Conservation (phyloP, 2,888 invertebrate species). For the Latheticus oryzae region DNA sequence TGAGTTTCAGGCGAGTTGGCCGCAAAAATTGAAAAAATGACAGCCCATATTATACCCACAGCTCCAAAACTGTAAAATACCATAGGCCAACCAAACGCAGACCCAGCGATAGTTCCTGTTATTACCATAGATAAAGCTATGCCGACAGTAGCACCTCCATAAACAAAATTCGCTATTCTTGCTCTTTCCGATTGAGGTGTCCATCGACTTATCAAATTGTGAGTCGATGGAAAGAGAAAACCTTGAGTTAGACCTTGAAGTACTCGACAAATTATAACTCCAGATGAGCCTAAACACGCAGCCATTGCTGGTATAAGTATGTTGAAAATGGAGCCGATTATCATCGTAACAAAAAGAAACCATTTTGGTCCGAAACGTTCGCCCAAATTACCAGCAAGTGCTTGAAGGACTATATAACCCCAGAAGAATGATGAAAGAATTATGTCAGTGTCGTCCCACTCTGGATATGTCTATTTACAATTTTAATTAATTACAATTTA, state of each 20-base stretch:
- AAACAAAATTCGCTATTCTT: constrained; percentile 73
- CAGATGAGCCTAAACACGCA: constrained; percentile 69
- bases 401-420: constrained; percentile 79
- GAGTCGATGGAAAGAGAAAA: constrained; percentile 76
- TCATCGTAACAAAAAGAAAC: constrained; percentile 69
- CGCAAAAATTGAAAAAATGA: constrained; percentile 10
- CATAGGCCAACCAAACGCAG: constrained; percentile 24
- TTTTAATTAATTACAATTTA: constrained; percentile 3
- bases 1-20: constrained; percentile 25
- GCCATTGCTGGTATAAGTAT: constrained; percentile 76
- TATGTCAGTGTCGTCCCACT: constrained; percentile 49
- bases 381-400: constrained; percentile 76
- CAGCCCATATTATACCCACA: constrained; percentile 10
- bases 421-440: constrained; percentile 82
- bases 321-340: constrained; percentile 72
- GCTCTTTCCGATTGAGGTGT: constrained; percentile 76
- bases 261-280: constrained; percentile 73
- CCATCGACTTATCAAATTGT: constrained; percentile 82
- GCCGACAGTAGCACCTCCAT: constrained; percentile 78
- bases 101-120: constrained; percentile 21
- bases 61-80: constrained; percentile 22
- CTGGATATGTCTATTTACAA: constrained; percentile 24
- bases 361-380: constrained; percentile 78
- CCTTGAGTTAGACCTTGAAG: constrained; percentile 80
- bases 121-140: constrained; percentile 74